Evolutionary conservation across 2,797 vertebrate genomes (phyloP).

Genomic region (Salmo trutta): DNA sequence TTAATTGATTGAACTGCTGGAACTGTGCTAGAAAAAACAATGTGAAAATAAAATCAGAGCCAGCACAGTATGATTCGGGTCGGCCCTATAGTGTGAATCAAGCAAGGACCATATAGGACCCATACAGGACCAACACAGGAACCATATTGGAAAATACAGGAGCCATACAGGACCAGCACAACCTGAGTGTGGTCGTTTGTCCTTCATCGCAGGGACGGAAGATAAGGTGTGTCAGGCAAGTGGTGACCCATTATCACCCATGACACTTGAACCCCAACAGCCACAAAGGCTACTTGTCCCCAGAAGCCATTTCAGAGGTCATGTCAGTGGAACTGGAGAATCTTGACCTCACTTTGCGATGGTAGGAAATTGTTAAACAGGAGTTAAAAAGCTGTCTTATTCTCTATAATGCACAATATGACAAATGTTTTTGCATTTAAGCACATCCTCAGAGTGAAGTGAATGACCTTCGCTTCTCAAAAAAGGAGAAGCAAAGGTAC

Average conservation of each 20-base stretch:
- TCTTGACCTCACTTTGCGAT: neutral
- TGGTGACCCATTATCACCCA: slow-evolving; percentile 34
- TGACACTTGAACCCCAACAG: slow-evolving; percentile 43
- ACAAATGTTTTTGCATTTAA: too few relatives aligned
- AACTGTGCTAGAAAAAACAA: neutral
- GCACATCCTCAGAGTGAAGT: too few relatives aligned
- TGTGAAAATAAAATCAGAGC: neutral
- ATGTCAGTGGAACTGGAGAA: slow-evolving; percentile 6
- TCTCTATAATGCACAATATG: too few relatives aligned
- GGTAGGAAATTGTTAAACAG: too few relatives aligned
- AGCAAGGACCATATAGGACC: neutral
- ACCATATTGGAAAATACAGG: too few relatives aligned
- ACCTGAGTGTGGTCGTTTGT: slow-evolving; percentile 60
- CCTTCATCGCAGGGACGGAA: slow-evolving; percentile 31
- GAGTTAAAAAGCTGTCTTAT: too few relatives aligned
- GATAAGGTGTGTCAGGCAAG: slow-evolving; percentile 38
- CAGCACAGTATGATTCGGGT: neutral
- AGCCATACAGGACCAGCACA: slow-evolving; percentile 2
- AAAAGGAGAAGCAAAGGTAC: too few relatives aligned
- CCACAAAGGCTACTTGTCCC: slow-evolving; percentile 56
- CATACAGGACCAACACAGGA: neutral
- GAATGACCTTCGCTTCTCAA: too few relatives aligned
- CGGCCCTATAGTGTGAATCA: neutral
- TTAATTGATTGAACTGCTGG: neutral
- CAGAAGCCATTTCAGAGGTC: slow-evolving; percentile 59